Evolutionary conservation across 2,888 invertebrate genomes (phyloP).

Genomic region (Acrobasis consociella): DNA sequence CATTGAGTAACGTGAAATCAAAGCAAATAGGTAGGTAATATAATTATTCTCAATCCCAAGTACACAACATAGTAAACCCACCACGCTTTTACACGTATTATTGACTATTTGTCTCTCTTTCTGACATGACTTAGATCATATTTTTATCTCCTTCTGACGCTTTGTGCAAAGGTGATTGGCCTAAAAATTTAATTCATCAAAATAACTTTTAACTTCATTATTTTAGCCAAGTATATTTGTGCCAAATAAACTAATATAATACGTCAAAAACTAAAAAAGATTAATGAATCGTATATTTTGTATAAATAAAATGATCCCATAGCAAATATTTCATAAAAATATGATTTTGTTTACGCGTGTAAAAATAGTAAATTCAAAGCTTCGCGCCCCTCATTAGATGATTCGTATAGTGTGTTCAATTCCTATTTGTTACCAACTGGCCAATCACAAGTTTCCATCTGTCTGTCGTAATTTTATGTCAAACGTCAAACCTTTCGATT

Average conservation of each 20-base stretch:
- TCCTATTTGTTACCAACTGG: constrained; percentile 67
- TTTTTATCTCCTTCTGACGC: constrained; percentile 57
- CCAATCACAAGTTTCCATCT: constrained; percentile 88
- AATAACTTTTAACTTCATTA: not conserved
- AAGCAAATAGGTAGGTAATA: not conserved
- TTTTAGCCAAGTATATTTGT: not conserved
- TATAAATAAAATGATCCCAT: not conserved
- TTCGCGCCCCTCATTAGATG: constrained; percentile 51
- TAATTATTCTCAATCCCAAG: not conserved
- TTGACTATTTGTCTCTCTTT: constrained; percentile 39
- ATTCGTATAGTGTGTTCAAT: constrained; percentile 68
- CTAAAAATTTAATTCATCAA: constrained; percentile 25
- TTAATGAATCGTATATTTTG: not conserved
- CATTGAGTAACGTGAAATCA: too few relatives aligned
- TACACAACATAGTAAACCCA: constrained; percentile 2
- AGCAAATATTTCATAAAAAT: too few relatives aligned
- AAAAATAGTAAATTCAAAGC: constrained; percentile 40
- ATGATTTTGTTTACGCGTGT: not conserved
- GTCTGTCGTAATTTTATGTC: constrained; percentile 79
- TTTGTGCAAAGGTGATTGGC: constrained; percentile 68
- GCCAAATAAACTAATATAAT: not conserved
- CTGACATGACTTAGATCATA: constrained; percentile 33
- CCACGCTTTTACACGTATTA: constrained; percentile 23
- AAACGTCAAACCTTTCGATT: constrained; percentile 45
- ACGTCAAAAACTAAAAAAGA: not conserved